These are phyloP conservation scores for Ophioderma brevispina DNA, from an alignment of 35 echinoderm and acorn worm species.

Conservation along the genomic window DNA sequence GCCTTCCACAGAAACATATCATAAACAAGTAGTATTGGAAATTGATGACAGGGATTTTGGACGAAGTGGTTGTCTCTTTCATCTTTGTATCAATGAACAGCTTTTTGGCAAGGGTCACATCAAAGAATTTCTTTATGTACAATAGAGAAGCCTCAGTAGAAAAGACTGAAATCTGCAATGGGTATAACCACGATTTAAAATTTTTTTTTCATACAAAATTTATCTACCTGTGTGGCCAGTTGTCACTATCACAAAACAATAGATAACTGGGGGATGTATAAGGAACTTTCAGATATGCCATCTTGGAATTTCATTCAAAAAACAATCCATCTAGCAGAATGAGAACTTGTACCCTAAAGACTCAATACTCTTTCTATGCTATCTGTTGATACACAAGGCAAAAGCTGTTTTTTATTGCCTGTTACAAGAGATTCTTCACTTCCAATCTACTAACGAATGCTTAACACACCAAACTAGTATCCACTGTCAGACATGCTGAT, in stretches of 20 bases:
- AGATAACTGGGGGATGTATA: neutral
- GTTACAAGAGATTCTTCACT: neutral
- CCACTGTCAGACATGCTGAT: neutral
- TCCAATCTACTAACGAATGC: neutral
- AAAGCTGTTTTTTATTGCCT: neutral
- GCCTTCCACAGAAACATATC: neutral
- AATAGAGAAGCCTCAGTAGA: neutral
- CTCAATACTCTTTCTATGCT: neutral
- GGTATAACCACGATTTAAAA: neutral
- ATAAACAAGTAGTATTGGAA: neutral
- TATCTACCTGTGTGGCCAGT: neutral
- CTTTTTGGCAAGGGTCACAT: too few relatives aligned
- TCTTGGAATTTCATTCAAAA: conserved; percentile 7
- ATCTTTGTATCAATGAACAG: neutral
- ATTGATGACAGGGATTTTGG: neutral
- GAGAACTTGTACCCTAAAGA: neutral
- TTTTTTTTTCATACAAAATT: neutral
- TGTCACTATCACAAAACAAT: conserved; percentile 7
- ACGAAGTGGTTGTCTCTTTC: neutral
- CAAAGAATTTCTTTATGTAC: neutral
- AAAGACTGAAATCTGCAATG: neutral
- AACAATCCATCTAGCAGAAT: conserved; percentile 14
- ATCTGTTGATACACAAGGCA: neutral
- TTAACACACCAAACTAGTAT: conserved; percentile 4
- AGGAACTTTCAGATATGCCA: neutral